A percentile compares a stretch with the other conserved stretches of the same genome.
These are phyloP conservation scores for Phengaris alcon DNA, from an alignment of 2,888 invertebrate genomes.

Conservation along the genomic window DNA sequence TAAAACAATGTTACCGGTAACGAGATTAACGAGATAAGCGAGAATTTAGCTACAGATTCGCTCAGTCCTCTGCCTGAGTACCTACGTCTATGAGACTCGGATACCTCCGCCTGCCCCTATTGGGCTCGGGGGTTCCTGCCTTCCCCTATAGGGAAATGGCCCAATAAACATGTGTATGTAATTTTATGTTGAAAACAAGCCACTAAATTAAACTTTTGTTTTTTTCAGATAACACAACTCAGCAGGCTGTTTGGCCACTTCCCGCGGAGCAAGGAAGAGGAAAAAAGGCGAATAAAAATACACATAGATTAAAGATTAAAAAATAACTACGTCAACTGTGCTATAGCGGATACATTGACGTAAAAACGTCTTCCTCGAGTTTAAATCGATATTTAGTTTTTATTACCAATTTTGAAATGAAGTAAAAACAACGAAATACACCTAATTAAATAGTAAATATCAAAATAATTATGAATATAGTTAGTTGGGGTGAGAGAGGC, in stretches of 20 bases:
- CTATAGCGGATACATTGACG: constrained; percentile 4
- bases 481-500: not conserved
- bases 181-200: not conserved
- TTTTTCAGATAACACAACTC: constrained; percentile 28
- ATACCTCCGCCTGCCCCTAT: too few relatives aligned
- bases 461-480: not conserved
- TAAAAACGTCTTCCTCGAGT: constrained; percentile 13
- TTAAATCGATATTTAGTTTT: constrained; percentile 10
- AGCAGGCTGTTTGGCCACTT: constrained; percentile 13
- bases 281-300: not conserved
- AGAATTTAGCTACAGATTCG: too few relatives aligned
- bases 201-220: not conserved
- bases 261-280: constrained; percentile 11
- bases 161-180: not conserved
- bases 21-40: too few relatives aligned
- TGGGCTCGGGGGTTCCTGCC: too few relatives aligned
- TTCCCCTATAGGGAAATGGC: too few relatives aligned
- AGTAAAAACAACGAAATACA: not conserved
- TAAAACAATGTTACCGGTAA: too few relatives aligned
- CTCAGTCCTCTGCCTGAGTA: too few relatives aligned
- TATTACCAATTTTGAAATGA: constrained; percentile 2
- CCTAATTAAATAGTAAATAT: not conserved
- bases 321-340: not conserved
- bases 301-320: not conserved
- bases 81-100: too few relatives aligned